Evolutionary conservation across 2,888 invertebrate genomes (phyloP).

Genomic region (Sthenelais limicola): DNA sequence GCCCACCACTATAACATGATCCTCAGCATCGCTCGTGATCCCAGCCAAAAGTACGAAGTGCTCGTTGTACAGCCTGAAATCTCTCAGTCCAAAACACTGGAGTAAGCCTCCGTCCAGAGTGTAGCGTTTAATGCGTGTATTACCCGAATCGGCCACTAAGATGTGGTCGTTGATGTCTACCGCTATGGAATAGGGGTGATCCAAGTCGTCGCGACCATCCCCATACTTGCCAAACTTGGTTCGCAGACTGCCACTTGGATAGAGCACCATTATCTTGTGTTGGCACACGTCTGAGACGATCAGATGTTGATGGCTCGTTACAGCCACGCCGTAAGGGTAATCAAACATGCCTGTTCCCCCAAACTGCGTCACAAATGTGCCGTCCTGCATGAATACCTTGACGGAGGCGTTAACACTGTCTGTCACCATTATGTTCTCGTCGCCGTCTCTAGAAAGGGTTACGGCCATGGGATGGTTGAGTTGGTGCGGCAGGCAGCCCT

Average conservation of each 20-base stretch:
- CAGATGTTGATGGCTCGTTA: conserved; percentile 58
- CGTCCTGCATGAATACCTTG: conserved; percentile 62
- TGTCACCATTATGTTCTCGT: conserved; percentile 62
- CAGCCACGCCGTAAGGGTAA: conserved; percentile 64
- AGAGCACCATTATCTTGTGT: conserved; percentile 62
- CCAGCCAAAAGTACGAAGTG: conserved; percentile 61
- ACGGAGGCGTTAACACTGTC: conserved; percentile 67
- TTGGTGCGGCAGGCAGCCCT: conserved; percentile 58
- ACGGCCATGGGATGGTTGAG: conserved; percentile 66
- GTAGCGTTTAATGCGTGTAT: conserved; percentile 67
- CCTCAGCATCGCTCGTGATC: conserved; percentile 62
- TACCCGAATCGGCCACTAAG: conserved; percentile 67
- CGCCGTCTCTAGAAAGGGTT: conserved; percentile 60
- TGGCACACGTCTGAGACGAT: conserved; percentile 66
- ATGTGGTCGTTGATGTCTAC: conserved; percentile 64
- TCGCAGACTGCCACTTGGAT: conserved; percentile 56
- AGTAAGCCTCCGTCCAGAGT: conserved; percentile 63
- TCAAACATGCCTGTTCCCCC: conserved; percentile 59
- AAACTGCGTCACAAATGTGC: conserved; percentile 57
- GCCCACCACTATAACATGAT: conserved; percentile 65
- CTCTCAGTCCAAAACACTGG: conserved; percentile 57
- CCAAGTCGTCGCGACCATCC: conserved; percentile 59
- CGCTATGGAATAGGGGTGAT: conserved; percentile 67
- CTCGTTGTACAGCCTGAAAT: conserved; percentile 61
- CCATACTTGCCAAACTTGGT: conserved; percentile 66